Base-by-base conservation (phyloP, 2,888 invertebrate species). In the Brenthis ino region DNA sequence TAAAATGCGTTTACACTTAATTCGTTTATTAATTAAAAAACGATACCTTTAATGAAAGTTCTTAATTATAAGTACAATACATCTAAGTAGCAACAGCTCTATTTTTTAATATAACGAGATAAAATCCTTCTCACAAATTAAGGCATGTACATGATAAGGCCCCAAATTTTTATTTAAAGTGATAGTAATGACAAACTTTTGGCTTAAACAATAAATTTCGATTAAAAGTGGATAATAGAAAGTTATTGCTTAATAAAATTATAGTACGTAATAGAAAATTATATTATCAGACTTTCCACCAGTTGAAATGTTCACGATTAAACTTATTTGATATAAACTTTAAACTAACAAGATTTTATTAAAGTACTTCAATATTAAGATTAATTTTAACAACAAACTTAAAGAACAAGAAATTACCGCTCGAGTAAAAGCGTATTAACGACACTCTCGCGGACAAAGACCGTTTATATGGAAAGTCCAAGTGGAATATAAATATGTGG, bases 371-470 rank as follows among this genome's bases (percentile, higher is more conserved):
- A 47, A 58, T 54, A 57, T 58, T 58, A 53, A 51, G 58, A 53
- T 58, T 53, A 54, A 43, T 58, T 66, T 5, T 47, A 66, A 58
- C 37, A 51, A 47, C 51, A 43, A 66, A 65, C 57, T 65, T 65
- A 51, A 51, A 20, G 65, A 57, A 37, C 33, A 51, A 43, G 50
- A 64, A 43, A 54, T 65, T 56, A 65, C 51, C 24, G 50, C 20
- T 58, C 24, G 24, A 24, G 65, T 65, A 65, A 65, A 65, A 65
- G 54, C 50, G 50, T 68, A 16, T 60, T 65, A 68, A 65, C 58
- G 65, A 68, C 55, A 55, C 55, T 58, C 20, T 48, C 20, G 50
- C 48, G 60, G 65, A 48, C 56, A 61, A 68, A 65, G 65, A 65
- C 43, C 54, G 60, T 55, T 65, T 58, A 37, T 24, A 24, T n/a